Base-by-base conservation (phyloP, 2,888 invertebrate genomes). In the Rhyacophila evoluta region DNA sequence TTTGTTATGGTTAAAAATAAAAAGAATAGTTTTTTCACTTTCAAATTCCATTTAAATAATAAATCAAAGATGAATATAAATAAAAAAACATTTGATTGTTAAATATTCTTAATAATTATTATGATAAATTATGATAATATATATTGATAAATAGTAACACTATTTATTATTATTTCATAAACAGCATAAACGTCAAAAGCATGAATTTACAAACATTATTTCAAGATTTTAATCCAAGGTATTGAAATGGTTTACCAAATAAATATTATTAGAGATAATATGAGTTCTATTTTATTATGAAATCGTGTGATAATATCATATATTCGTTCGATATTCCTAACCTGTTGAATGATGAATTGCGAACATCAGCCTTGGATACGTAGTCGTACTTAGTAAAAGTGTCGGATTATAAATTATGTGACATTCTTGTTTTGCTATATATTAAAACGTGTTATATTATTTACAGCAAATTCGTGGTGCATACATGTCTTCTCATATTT, bases 401-500 rank as follows among this genome's bases (percentile, higher is more conserved):
- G 10, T 82, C 77, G 78, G 76, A 55, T 55, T 55, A n/a, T n/a
- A 33, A 33, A 4, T 33, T 6, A 33, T 33, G 29, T 4, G 29
- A n/a, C 29, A 25, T 69, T 19, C n/a, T n/a, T 77, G 78, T 79
- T 79, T 77, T 78, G 69, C 69, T 69, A 67, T 72, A 41, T 79
- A 78, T 75, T 76, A 73, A 27, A 75, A 72, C 28, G 82, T 82
- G 41, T 38, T 72, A 15, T 27, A 25, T 28, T 73, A 8, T 74
- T 74, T 29, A 33, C 92, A 99, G 99, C 90, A 99, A 98, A 91
- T 98, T 98, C 88, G 93, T 99, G 84, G 98, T 99, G 72, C 98
- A 98, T 89, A 93, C 94, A 84, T 98, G 97, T 88, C 91, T 99
- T 84, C 92, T 98, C 86, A 91, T 96, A 83, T 99, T 99, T 88